Conservation (phyloP, 2,797 vertebrate species). For the Phyllotis vaccarum region DNA sequence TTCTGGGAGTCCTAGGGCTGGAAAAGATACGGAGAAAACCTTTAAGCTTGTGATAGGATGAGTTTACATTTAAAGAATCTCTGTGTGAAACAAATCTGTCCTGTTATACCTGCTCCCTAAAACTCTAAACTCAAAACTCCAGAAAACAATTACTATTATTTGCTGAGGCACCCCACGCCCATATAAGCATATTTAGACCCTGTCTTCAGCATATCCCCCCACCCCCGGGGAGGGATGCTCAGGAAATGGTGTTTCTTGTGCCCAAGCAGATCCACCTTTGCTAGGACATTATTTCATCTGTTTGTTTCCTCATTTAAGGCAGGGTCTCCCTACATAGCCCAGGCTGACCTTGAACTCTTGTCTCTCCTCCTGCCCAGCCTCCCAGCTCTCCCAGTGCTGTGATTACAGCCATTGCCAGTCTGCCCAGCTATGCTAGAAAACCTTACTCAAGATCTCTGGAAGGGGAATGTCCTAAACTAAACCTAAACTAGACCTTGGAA, state of each 20-base stretch:
- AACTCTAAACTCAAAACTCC: constrained; percentile 20
- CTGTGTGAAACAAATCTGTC: background rate
- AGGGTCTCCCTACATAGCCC: background rate
- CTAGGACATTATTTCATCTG: background rate
- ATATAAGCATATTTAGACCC: background rate
- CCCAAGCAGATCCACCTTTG: background rate
- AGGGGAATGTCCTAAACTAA: background rate
- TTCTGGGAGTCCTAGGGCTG: background rate
- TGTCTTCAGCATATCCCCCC: background rate
- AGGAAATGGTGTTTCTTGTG: background rate
- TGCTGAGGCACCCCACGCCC: background rate
- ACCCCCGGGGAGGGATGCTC: background rate
- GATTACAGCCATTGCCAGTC: background rate
- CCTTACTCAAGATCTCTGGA: background rate
- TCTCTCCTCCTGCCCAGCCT: background rate
- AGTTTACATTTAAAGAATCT: constrained; percentile 26
- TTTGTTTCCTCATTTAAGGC: background rate
- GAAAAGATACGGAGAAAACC: background rate
- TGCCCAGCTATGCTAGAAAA: background rate
- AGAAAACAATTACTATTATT: constrained; percentile 8
- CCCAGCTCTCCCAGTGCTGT: background rate
- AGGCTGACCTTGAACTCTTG: background rate
- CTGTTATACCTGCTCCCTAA: background rate
- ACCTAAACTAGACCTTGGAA: background rate
- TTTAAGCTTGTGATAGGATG: background rate